A percentile compares a stretch with the other conserved stretches of the same genome.
Evolutionary conservation across 2,888 invertebrate species (phyloP).

Genomic region (Rotaria sp.): DNA sequence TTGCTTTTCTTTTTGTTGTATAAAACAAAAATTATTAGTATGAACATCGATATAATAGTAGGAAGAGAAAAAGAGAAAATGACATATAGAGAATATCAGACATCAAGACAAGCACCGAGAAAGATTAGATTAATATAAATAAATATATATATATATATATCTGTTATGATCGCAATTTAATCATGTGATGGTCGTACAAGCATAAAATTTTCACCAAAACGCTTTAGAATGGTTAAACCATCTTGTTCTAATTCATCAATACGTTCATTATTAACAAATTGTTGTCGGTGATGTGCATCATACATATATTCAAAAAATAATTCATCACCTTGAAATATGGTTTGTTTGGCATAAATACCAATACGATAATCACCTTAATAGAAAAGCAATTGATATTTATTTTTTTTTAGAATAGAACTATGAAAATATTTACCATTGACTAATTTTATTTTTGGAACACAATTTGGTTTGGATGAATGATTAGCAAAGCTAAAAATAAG

Average conservation of each 20-base stretch:
- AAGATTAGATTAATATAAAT: too few species aligned
- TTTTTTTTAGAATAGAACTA: neutral
- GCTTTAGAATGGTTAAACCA: neutral
- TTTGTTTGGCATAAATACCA: slow-evolving; percentile 89
- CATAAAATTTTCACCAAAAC: neutral
- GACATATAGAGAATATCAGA: too few species aligned
- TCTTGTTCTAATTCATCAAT: neutral
- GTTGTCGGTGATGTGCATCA: slow-evolving; percentile 91
- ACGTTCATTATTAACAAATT: slow-evolving; percentile 93
- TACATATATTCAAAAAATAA: slow-evolving; percentile 94
- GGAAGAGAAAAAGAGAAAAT: neutral
- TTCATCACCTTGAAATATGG: slow-evolving; percentile 92
- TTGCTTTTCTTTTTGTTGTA: too few species aligned
- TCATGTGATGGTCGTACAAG: slow-evolving; percentile 14
- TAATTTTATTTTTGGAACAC: slow-evolving; percentile 82
- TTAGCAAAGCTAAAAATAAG: slow-evolving; percentile 73
- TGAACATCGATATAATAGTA: neutral
- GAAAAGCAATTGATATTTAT: too few species aligned
- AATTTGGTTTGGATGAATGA: slow-evolving; percentile 97
- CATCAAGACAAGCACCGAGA: too few species aligned
- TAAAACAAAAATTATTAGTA: neutral
- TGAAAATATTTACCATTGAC: slow-evolving; percentile 56
- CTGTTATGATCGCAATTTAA: neutral
- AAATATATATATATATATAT: neutral
- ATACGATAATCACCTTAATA: slow-evolving; percentile 59